These are phyloP conservation scores for Lycaon pictus DNA, from an alignment of 2,113 vertebrate species.

Conservation along the genomic window DNA sequence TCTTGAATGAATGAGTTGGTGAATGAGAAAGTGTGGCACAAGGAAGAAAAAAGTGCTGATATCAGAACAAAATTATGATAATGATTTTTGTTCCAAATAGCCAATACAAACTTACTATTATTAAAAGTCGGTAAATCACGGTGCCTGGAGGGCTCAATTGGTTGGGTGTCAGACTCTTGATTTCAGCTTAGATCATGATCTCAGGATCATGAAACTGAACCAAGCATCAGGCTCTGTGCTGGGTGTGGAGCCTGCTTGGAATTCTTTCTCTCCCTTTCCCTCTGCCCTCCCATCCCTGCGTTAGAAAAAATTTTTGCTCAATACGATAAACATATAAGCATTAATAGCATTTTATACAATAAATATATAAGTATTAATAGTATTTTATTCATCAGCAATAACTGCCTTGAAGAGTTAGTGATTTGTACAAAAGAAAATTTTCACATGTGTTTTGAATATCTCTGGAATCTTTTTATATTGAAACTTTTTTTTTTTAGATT, in stretches of 20 bases:
- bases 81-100: not conserved
- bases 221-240: not conserved
- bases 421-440: not conserved
- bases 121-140: not conserved
- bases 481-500: not conserved
- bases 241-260: not conserved
- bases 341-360: not conserved
- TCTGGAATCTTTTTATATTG: not conserved
- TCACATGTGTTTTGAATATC: not conserved
- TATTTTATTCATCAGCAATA: not conserved
- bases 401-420: not conserved
- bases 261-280: not conserved
- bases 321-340: not conserved
- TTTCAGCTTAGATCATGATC: not conserved
- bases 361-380: not conserved
- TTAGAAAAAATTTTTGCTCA: not conserved
- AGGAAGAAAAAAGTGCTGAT: not conserved
- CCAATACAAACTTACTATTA: not conserved
- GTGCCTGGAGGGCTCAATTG: not conserved
- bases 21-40: not conserved
- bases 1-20: not conserved
- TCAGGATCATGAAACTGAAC: not conserved
- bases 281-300: not conserved
- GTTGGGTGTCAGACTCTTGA: not conserved
- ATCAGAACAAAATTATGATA: not conserved